A percentile compares a stretch with the other conserved stretches of the same genome.
These are phyloP conservation scores for Porites lutea DNA, from an alignment of 64 coral and sea anemone genomes.

Conservation along the genomic window DNA sequence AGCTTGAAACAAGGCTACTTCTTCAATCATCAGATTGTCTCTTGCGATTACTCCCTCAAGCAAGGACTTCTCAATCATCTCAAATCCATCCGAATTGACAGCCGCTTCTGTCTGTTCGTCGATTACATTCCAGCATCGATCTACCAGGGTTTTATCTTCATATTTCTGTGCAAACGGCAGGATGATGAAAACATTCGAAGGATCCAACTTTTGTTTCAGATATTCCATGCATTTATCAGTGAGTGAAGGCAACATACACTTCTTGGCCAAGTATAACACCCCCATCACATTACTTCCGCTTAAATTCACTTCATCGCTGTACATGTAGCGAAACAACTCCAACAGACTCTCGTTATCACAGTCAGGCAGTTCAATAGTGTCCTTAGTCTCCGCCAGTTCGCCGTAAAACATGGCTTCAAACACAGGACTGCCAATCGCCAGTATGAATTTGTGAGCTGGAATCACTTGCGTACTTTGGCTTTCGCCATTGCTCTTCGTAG, in stretches of 20 bases:
- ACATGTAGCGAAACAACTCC: background rate
- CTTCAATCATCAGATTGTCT: background rate
- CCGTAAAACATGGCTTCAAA: no score
- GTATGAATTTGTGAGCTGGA: no score
- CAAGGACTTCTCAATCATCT: background rate
- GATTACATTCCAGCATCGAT: background rate
- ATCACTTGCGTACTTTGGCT: no score
- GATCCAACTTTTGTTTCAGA: background rate
- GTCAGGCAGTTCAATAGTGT: conserved; percentile 13
- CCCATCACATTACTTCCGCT: no score
- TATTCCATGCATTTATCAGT: background rate
- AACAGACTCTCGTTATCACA: background rate
- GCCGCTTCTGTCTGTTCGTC: no score
- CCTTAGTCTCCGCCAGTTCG: no score
- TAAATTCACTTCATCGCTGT: no score
- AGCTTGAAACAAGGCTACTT: background rate
- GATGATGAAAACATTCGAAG: background rate
- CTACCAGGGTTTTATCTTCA: background rate
- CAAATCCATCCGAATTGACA: no score
- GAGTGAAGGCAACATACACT: no score
- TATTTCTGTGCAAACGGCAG: background rate
- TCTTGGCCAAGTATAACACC: no score
- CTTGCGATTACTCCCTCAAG: background rate
- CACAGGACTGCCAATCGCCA: no score
- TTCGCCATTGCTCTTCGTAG: no score